Evolutionary conservation across 2,797 vertebrate species (phyloP), one percentile per base, ranked within the genome.

Genomic region (Parambassis ranga): DNA sequence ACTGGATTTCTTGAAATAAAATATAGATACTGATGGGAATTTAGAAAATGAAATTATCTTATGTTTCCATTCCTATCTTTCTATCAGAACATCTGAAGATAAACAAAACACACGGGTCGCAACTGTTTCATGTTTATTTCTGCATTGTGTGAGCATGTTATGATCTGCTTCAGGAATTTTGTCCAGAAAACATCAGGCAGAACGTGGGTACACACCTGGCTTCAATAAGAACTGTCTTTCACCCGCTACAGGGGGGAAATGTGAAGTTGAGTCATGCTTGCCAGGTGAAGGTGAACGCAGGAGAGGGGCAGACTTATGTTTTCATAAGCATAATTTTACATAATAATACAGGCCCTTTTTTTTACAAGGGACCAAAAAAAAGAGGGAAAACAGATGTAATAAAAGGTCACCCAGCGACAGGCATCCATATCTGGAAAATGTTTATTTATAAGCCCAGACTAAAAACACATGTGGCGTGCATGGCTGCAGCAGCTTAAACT

Each of bases 241-340:
- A 83, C 77, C 72, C 66, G 70, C 77, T 50, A 37, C 44, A 76
- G 76, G 69, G 76, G 76, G 69, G 81, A 87, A 89, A 91, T 71
- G 67, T 75, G 84, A 85, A 86, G 89, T 90, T 90, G 81, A 92
- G 82, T 92, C 91, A 85, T 88, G 81, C 82, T 90, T 74, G 66
- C 87, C 89, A 92, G 90, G 90, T 92, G 92, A 94, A 92, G 90
- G 91, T 92, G 86, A 91, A 84, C 43, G 52, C 79, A 82, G 74
- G 76, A 87, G 80, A 77, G 83, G 81, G 87, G 77, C 83, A 89
- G 79, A 78, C 83, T 83, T 86, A 52, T 93, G 91, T 94, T 93
- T 94, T 93, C 89, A 90, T 91, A 91, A 91, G 92, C 89, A 94
- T 93, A 93, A 91, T 90, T 94, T 93, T 93, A 92, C 92, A 94